Base-by-base conservation (phyloP, 2,797 vertebrate genomes). In the Sebastes diploproa region DNA sequence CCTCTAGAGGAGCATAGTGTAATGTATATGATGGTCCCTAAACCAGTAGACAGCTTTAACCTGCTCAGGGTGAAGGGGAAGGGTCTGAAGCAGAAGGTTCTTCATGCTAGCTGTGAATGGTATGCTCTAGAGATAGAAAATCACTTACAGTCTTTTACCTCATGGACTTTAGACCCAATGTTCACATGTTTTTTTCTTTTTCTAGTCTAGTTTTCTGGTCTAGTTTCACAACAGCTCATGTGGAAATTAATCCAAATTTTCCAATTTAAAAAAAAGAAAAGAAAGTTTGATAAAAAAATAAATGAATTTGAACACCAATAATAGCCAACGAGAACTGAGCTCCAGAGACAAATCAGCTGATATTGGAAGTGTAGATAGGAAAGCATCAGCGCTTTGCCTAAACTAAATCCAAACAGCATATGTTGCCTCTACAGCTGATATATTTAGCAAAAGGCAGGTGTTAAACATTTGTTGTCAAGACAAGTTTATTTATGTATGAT, bases 1-100 rank as follows among this genome's bases (percentile, higher is more conserved):
- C 94, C 94, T 94, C 91, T 95, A 98, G 97, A 97, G 96, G 98
- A 97, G 94, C 96, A 96, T 93, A 96, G 96, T 95, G 95, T 95
- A 91, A 93, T 97, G 96, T 97, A 95, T 96, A 95, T 97, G 90
- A 96, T 97, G 95, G 96, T 97, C 92, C 96, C 97, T 94, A 97
- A 98, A 94, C 97, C 96, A 85, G 89, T 97, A 97, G 97, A 98
- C 96, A 96, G 93, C 95, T 96, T 96, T 94, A 96, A 96, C 94
- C 96, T 96, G 93, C 95, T 97, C 94, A 97, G 97, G 94, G 96
- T 96, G 96, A 98, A 97, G 92, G 96, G 96, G 90, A 96, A 95
- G 93, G 96, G 96, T 91, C 96, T 97, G 93, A 97, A 94, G 94
- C 95, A 96, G 96, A 98, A 97, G 95, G 95, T 97, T 91, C 96